Conservation (phyloP, 2,113 vertebrate species). For the Mus pahari region DNA sequence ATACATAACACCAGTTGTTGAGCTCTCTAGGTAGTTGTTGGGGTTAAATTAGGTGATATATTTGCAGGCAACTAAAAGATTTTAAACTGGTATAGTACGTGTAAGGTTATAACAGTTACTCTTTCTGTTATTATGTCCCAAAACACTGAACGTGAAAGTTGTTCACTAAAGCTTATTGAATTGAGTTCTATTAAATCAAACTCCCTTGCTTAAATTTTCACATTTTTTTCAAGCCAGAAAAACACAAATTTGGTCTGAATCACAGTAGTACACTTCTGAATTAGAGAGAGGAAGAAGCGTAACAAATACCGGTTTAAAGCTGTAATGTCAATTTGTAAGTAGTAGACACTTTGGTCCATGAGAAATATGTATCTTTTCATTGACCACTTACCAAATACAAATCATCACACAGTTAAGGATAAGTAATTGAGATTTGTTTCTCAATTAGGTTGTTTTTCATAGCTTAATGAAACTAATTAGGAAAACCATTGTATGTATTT, state of each 20-base stretch:
- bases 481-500: background rate
- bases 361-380: background rate
- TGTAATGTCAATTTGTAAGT: background rate
- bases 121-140: background rate
- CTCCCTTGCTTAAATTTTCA: background rate
- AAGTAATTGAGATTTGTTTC: constrained; percentile 20
- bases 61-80: background rate
- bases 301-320: background rate
- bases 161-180: constrained; percentile 42
- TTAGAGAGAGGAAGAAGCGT: background rate
- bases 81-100: background rate
- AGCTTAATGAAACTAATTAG: background rate
- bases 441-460: background rate
- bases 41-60: constrained; percentile 29
- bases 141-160: background rate
- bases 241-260: constrained; percentile 16
- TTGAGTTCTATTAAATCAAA: constrained; percentile 39
- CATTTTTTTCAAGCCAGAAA: background rate
- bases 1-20: background rate
- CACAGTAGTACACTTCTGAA: background rate
- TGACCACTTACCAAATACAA: background rate
- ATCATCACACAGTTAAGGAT: background rate
- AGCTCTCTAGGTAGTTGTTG: background rate
- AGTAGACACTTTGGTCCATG: background rate
- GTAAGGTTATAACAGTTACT: constrained; percentile 8